Evolutionary conservation across 2,113 vertebrate genomes (phyloP), one percentile per base, ranked within the genome.

Genomic region (Notothenia coriiceps): DNA sequence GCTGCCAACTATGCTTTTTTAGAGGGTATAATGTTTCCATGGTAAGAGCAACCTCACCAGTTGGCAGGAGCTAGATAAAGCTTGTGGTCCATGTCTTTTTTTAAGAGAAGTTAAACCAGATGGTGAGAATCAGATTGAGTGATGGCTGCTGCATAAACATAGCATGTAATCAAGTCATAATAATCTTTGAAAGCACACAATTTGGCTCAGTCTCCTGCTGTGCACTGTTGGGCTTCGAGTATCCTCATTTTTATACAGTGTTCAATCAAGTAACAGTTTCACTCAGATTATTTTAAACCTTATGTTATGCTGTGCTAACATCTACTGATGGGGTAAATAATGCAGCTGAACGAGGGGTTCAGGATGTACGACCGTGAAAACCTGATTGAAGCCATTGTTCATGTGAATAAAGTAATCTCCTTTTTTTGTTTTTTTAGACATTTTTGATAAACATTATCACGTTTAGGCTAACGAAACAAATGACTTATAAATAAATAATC

Each of bases 251-350:
- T 22, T 46, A 61, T 29, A n/a, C 35, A 20, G 44, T 44, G 29
- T 65, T 14, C 14, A 50, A 65, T 62, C 25, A 57, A n/a, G 43
- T 4, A 9, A 25, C 5, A 13, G 43, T 33, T 51, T 17, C 3
- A 57, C 17, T 69, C 29, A 60, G 29, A 61, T 5, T 25, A 10
- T 10, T 2, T 12, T 6, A 65, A 25, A 44, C n/a, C 2, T 17
- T 80, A 14, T 68, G 82, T 82, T 73, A 65, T 71, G 29, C 77
- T 64, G 25, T 67, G 83, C 77, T 92, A 90, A 91, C 91, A 89
- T 74, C 91, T 93, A 85, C 88, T 91, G 92, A 68, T 63, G 17
- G 84, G 88, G 86, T 35, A 84, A 18, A 82, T 85, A 55, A 65
- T 71, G 25, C 56, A 75, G 46, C 33, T 9, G 51, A 83, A 59